A percentile compares a stretch with the other conserved stretches of the same genome.
Conservation (phyloP, 2,113 vertebrate species). For the Suncus etruscus region DNA sequence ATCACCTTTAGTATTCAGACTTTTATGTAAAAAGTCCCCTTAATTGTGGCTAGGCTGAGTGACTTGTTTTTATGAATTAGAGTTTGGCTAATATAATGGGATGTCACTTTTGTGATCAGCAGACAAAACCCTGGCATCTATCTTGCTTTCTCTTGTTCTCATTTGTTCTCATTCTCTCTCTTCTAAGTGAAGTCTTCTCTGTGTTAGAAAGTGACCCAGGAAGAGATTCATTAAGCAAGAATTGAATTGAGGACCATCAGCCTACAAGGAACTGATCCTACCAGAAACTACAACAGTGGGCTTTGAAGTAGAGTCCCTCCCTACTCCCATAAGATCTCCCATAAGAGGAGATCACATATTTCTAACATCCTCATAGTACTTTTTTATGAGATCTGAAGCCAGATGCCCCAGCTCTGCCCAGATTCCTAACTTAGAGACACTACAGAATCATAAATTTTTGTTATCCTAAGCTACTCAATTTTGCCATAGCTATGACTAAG, state of each 20-base stretch:
- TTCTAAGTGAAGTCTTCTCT: background rate
- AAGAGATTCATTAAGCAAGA: background rate
- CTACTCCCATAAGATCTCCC: too few relatives aligned
- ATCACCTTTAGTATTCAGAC: background rate
- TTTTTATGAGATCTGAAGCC: background rate
- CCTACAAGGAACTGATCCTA: background rate
- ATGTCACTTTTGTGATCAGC: too few relatives aligned
- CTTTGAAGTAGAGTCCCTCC: background rate
- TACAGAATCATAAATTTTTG: background rate
- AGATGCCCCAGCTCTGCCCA: background rate
- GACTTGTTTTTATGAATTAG: background rate
- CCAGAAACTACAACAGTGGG: background rate
- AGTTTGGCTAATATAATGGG: background rate
- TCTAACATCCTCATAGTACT: background rate
- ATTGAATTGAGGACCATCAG: background rate
- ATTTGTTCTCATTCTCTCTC: background rate
- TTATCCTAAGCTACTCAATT: background rate
- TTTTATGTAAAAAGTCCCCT: background rate
- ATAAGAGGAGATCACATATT: background rate
- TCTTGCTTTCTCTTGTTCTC: background rate
- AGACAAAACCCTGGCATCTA: background rate
- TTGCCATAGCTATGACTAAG: background rate
- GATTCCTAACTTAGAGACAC: slow-evolving; percentile 20
- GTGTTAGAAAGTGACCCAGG: background rate
- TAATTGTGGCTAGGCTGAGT: background rate